Base-by-base conservation (phyloP, 2,113 vertebrate genomes). In the Chroicocephalus ridibundus region DNA sequence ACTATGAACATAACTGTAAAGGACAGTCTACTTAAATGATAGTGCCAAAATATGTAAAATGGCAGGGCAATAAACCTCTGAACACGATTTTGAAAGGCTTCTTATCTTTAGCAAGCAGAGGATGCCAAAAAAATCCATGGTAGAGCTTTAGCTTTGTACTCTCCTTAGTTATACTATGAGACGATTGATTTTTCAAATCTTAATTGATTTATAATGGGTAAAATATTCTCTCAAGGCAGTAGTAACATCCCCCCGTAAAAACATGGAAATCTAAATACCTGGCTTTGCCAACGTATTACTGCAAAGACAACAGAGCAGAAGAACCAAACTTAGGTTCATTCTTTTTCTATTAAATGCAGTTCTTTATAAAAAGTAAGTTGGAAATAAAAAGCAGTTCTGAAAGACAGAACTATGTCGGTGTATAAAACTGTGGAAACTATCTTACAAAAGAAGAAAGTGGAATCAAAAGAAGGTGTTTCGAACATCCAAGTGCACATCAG, bases 341-440 rank as follows among this genome's bases (percentile, higher is more conserved):
- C 54, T 47, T 64, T 38, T 77, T 91, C 74, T 74, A 62, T 89
- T 85, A 82, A 82, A 80, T 40, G 54, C 60, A 93, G 66, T 70
- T 82, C 66, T 55, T 76, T 70, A 74, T 40, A 87, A 90, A 93
- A 94, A 71, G 21, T 80, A 46, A 81, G 66, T 46, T 80, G 42
- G n/a, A 68, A 80, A 83, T 62, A 91, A 78, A 88, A 82, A 82
- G 42, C 26, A 88, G 82, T 79, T 90, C 89, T 83, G 84, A 81
- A 86, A 86, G 64, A 90, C 79, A 93, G 91, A 96, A 94, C 93
- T 74, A n/a, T 42, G 46, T 65, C 12, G 10, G 49, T 49, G 36
- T 91, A 94, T 44, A 91, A 97, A 95, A 95, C 54, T 60, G 65
- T 79, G 65, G 25, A 77, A 91, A 91, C 22, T 71, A 55, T 75